phyloP scores from a whole-genome alignment of 1,140 invertebrate genomes.

The Drosophila lowei region DNA sequence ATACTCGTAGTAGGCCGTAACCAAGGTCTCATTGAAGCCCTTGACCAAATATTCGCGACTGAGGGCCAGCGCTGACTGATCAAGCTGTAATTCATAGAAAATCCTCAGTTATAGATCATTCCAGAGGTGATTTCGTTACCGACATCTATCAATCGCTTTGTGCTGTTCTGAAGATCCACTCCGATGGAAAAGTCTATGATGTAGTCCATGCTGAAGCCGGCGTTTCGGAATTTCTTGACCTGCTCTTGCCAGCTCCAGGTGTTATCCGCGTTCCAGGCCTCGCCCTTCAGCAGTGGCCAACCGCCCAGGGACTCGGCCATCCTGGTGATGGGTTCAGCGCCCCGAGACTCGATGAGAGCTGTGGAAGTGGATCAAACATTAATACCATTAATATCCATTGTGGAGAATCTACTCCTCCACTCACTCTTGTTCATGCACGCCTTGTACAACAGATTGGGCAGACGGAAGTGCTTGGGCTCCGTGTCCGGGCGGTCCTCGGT shows the following conservation, averaged over 20 bases:
- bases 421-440: conserved; percentile 94
- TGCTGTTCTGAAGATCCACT: conserved; percentile 96
- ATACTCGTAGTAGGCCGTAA: conserved; percentile 91
- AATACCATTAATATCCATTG: neutral
- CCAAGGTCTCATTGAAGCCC: conserved; percentile 90
- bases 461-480: conserved; percentile 89
- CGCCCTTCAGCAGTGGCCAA: conserved; percentile 94
- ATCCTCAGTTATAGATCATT: neutral
- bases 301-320: conserved; percentile 92
- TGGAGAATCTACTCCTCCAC: conserved; percentile 54
- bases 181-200: conserved; percentile 96
- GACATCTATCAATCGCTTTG: conserved; percentile 93
- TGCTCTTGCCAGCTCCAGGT: conserved; percentile 92
- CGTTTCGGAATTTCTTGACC: conserved; percentile 90
- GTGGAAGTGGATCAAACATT: neutral
- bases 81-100: conserved; percentile 86
- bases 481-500: conserved; percentile 86
- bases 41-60: conserved; percentile 95
- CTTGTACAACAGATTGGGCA: conserved; percentile 91
- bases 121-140: conserved; percentile 78
- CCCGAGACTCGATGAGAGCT: conserved; percentile 89
- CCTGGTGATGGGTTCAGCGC: conserved; percentile 87
- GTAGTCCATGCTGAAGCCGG: conserved; percentile 95
- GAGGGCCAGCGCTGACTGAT: conserved; percentile 95
- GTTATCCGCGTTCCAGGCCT: conserved; percentile 88